Percentiles rank a stretch among this genome's conserved stretches.
Conservation (phyloP, 2,113 vertebrate species). For the Centropus bengalensis region DNA sequence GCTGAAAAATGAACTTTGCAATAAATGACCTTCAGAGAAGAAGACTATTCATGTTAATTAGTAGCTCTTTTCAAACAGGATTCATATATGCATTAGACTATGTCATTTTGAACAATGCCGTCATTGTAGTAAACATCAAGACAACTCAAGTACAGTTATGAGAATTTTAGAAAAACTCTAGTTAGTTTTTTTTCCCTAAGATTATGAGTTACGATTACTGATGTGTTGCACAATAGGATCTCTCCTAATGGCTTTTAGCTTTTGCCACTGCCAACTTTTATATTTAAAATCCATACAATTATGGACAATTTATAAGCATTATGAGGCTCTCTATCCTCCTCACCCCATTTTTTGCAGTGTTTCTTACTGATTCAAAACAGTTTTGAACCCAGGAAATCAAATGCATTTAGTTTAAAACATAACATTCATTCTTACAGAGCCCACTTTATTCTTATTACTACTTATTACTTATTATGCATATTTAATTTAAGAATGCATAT, state of each 20-base stretch:
- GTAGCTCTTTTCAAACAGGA: slow-evolving; percentile 88
- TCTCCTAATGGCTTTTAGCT: slow-evolving; percentile 96
- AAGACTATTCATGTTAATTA: slow-evolving; percentile 96
- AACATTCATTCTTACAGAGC: slow-evolving; percentile 75
- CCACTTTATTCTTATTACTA: slow-evolving; percentile 86
- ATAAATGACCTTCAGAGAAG: slow-evolving; percentile 87
- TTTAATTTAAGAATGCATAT: slow-evolving; percentile 88
- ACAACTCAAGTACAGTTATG: slow-evolving; percentile 82
- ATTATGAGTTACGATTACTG: slow-evolving; percentile 83
- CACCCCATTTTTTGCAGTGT: slow-evolving; percentile 80
- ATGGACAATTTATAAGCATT: slow-evolving; percentile 91
- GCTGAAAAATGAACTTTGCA: slow-evolving; percentile 79
- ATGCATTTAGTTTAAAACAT: slow-evolving; percentile 79
- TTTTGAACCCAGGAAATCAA: slow-evolving; percentile 77
- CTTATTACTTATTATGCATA: slow-evolving; percentile 83
- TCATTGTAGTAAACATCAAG: slow-evolving; percentile 84
- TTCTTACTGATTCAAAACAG: slow-evolving; percentile 75
- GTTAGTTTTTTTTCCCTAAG: slow-evolving; percentile 78
- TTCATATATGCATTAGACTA: slow-evolving; percentile 93
- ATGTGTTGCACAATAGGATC: slow-evolving; percentile 79
- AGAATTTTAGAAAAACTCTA: slow-evolving; percentile 88
- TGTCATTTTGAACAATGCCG: slow-evolving; percentile 82
- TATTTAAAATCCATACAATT: slow-evolving; percentile 93
- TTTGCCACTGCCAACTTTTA: slow-evolving; percentile 87
- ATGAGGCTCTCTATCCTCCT: slow-evolving; percentile 83